Percentiles rank a stretch among this genome's conserved stretches.
Conservation (phyloP, 1,140 invertebrate species). For the Drosophila sucinea region DNA sequence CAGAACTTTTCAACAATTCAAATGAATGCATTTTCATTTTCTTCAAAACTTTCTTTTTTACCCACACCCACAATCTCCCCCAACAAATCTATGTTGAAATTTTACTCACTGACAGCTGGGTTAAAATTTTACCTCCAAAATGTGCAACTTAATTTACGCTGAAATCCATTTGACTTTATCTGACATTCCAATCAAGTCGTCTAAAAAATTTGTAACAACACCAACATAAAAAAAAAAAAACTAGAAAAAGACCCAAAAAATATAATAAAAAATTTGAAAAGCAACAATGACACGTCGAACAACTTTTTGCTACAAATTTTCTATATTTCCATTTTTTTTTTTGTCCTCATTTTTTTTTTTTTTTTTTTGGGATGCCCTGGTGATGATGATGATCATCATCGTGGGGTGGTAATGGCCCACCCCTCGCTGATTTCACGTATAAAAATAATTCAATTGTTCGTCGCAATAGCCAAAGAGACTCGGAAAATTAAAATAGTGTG, state of each 20-base stretch:
- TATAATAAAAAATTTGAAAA: constrained; percentile 38
- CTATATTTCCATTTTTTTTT: constrained; percentile 44
- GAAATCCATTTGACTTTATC: constrained; percentile 83
- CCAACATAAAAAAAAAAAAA: constrained; percentile 60
- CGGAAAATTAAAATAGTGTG: constrained; percentile 78
- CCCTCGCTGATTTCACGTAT: constrained; percentile 67
- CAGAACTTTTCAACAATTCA: background rate
- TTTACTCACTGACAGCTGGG: constrained; percentile 46
- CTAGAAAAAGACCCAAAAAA: constrained; percentile 34
- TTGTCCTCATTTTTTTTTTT: constrained; percentile 51
- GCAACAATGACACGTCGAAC: constrained; percentile 66
- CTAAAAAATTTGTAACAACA: constrained; percentile 71
- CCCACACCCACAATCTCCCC: background rate
- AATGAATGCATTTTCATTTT: background rate
- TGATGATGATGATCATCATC: constrained; percentile 65
- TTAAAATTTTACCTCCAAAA: constrained; percentile 39
- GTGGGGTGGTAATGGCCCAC: constrained; percentile 69
- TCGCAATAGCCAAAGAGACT: constrained; percentile 63
- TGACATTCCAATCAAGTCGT: constrained; percentile 81
- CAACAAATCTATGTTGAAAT: constrained; percentile 14
- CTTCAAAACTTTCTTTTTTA: background rate
- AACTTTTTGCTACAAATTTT: constrained; percentile 79
- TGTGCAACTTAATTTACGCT: constrained; percentile 79
- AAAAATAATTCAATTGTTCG: constrained; percentile 83
- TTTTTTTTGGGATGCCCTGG: constrained; percentile 24